These are phyloP conservation scores for Leptarthrus brevirostris DNA, from an alignment of 2,888 invertebrate genomes.

Conservation along the genomic window DNA sequence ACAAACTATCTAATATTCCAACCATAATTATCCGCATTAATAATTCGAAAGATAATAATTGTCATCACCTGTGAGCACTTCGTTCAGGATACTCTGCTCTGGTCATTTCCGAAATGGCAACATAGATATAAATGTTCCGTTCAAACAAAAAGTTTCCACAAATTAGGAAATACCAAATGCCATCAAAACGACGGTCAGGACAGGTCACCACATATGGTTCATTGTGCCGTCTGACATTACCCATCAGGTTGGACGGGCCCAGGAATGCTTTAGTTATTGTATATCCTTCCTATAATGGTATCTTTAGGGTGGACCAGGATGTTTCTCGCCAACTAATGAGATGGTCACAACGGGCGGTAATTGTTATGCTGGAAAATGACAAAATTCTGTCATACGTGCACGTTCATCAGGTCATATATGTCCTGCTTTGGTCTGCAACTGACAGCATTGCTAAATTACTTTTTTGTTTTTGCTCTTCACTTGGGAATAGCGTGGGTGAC, in stretches of 20 bases:
- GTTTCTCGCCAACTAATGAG: constrained; percentile 49
- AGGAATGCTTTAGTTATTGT: constrained; percentile 21
- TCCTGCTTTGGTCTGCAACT: constrained; percentile 42
- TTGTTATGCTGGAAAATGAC: constrained; percentile 48
- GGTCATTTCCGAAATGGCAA: too few species aligned
- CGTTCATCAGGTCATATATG: constrained; percentile 18
- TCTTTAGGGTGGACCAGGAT: constrained; percentile 21
- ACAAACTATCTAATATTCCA: neutral
- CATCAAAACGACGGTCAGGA: constrained; percentile 5
- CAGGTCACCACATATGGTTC: constrained; percentile 6
- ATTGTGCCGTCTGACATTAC: constrained; percentile 22
- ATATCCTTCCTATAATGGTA: constrained; percentile 15
- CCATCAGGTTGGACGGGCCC: constrained; percentile 24
- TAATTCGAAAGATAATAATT: constrained; percentile 33
- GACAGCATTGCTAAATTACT: constrained; percentile 42
- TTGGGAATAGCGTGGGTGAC: constrained; percentile 11
- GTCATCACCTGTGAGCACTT: neutral
- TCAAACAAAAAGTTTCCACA: constrained; percentile 14
- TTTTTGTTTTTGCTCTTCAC: constrained; percentile 34
- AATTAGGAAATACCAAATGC: constrained; percentile 8
- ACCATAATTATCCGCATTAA: constrained; percentile 33
- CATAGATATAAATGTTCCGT: neutral
- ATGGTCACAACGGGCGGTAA: constrained; percentile 50
- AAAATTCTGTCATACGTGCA: constrained; percentile 47
- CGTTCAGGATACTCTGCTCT: too few species aligned